Conservation (phyloP, 1,140 invertebrate genomes). For the Drosophila azteca region DNA sequence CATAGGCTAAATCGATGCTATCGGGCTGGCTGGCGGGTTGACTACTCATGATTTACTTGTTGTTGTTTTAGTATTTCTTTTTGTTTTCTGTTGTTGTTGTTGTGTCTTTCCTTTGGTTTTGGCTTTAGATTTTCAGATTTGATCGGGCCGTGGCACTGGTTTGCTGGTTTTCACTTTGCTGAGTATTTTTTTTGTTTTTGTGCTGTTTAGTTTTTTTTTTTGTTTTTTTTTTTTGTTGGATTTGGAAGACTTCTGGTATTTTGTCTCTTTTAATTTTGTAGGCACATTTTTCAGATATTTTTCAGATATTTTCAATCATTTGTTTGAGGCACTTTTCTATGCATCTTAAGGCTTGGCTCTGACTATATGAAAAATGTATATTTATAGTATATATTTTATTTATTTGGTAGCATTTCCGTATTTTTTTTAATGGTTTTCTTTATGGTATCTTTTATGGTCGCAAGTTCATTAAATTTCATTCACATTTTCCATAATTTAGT, state of each 20-base stretch:
- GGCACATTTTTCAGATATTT: conserved; percentile 51
- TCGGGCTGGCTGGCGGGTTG: conserved; percentile 83
- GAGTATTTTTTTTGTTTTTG: conserved; percentile 16
- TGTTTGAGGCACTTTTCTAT: conserved; percentile 60
- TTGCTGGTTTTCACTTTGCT: conserved; percentile 27
- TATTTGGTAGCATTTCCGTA: neutral
- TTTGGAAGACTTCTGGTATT: conserved; percentile 38
- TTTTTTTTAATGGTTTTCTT: neutral
- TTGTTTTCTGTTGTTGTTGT: too few species aligned
- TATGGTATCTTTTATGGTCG: neutral
- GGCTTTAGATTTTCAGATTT: conserved; percentile 27
- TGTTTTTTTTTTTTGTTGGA: conserved; percentile 9
- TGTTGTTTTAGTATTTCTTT: conserved; percentile 3
- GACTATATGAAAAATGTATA: conserved; percentile 12
- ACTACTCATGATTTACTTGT: conserved; percentile 81
- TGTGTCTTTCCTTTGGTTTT: conserved; percentile 26
- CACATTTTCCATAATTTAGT: too few species aligned
- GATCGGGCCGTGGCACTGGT: conserved; percentile 45
- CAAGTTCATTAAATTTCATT: too few species aligned
- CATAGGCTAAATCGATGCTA: conserved; percentile 89
- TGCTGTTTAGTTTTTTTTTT: conserved; percentile 7
- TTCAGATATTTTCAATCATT: conserved; percentile 23
- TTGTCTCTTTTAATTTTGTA: conserved; percentile 39
- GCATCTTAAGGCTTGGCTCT: conserved; percentile 43
- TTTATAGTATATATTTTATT: neutral